Evolutionary conservation across 1,140 invertebrate species (phyloP).

Genomic region (Lordiphosa mommai): DNA sequence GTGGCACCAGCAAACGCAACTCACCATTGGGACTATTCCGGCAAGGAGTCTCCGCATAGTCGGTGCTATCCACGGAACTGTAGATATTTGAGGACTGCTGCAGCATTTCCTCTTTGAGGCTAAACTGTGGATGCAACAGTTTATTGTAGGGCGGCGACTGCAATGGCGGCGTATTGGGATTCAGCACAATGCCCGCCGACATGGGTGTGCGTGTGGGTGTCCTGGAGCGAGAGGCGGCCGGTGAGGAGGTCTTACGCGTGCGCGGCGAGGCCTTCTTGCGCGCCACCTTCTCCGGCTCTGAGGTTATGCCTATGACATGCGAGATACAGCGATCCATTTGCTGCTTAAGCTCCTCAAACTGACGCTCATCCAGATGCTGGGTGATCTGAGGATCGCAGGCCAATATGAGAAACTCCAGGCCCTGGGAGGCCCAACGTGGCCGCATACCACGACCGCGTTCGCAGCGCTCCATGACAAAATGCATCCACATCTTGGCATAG

Average conservation of each 20-base stretch:
- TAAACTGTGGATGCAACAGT: conserved; percentile 73
- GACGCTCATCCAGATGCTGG: conserved; percentile 85
- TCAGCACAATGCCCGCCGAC: conserved; percentile 66
- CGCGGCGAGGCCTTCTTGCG: conserved; percentile 80
- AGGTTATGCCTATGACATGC: conserved; percentile 87
- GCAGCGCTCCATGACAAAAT: conserved; percentile 89
- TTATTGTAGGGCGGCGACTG: conserved; percentile 76
- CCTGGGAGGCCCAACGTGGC: conserved; percentile 92
- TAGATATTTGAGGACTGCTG: conserved; percentile 49
- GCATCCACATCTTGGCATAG: conserved; percentile 93
- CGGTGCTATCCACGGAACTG: conserved; percentile 45
- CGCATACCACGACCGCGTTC: conserved; percentile 90
- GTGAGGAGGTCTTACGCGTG: conserved; percentile 76
- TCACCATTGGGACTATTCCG: conserved; percentile 39
- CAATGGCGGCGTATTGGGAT: conserved; percentile 64
- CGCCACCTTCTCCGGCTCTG: conserved; percentile 79
- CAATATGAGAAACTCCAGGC: conserved; percentile 90
- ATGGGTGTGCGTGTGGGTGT: conserved; percentile 73
- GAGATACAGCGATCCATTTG: conserved; percentile 88
- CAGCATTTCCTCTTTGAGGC: conserved; percentile 66
- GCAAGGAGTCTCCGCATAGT: conserved; percentile 48
- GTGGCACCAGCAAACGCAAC: conserved; percentile 63
- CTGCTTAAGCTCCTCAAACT: conserved; percentile 88
- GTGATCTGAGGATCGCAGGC: conserved; percentile 91
- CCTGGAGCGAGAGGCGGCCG: conserved; percentile 64